Percentiles rank a stretch among this genome's conserved stretches.
phyloP scores from a whole-genome alignment of 1,140 invertebrate genomes.

The Potamilus streckersoni region DNA sequence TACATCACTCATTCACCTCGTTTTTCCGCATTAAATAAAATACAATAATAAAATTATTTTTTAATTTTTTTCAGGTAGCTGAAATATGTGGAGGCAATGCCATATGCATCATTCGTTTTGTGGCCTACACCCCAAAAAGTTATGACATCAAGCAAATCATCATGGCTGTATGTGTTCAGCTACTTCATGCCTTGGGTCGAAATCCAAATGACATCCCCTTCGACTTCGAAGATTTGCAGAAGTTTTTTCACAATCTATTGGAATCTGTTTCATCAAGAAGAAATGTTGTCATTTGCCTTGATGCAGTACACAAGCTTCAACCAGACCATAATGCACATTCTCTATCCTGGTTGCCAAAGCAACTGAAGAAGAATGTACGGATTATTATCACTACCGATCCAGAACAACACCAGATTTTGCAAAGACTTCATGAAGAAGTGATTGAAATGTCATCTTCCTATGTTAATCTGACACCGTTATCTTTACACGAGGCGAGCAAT shows the following conservation, averaged over 20 bases:
- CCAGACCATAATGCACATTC: constrained; percentile 52
- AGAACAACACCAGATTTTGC: constrained; percentile 37
- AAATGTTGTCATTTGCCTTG: constrained; percentile 58
- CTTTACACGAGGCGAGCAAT: constrained; percentile 33
- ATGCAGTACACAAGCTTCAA: constrained; percentile 55
- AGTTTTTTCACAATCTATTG: constrained; percentile 50
- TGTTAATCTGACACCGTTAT: constrained; percentile 44
- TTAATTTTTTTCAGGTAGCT: constrained; percentile 72
- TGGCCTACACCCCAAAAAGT: constrained; percentile 53
- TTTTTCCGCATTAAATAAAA: neutral
- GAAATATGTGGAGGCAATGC: constrained; percentile 33
- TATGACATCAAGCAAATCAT: constrained; percentile 86
- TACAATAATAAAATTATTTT: neutral
- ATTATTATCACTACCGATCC: constrained; percentile 56
- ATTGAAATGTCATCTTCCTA: constrained; percentile 39
- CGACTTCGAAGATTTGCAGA: constrained; percentile 50
- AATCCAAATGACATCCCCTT: constrained; percentile 38
- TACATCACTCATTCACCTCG: neutral
- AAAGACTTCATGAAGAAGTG: constrained; percentile 37
- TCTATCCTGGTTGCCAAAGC: constrained; percentile 58
- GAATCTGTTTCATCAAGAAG: constrained; percentile 41
- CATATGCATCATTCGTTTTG: constrained; percentile 49
- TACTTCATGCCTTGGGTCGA: constrained; percentile 38
- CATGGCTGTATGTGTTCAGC: constrained; percentile 88
- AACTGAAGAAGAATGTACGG: constrained; percentile 58